Percentiles rank a stretch among this genome's conserved stretches.
Conservation (phyloP, 2,113 vertebrate genomes). For the Tupaia chinensis region DNA sequence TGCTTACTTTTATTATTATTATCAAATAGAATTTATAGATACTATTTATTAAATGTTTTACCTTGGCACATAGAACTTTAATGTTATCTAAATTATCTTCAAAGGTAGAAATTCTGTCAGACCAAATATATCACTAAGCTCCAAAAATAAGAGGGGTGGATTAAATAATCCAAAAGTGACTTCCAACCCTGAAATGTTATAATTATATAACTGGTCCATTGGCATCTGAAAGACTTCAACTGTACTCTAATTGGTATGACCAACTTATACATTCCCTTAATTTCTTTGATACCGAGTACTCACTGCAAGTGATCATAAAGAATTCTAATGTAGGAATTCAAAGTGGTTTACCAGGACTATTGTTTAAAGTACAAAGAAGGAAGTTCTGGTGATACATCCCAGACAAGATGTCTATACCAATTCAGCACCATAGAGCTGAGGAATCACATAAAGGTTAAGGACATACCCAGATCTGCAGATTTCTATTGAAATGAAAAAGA, state of each 20-base stretch:
- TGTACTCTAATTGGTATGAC: neutral
- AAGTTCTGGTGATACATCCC: neutral
- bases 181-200: neutral
- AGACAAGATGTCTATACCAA: neutral
- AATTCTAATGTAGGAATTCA: neutral
- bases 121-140: neutral
- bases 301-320: neutral
- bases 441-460: neutral
- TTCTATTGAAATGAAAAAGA: neutral
- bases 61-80: neutral
- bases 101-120: conserved; percentile 24
- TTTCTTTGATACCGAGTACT: neutral
- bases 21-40: neutral
- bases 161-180: conserved; percentile 31
- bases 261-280: neutral
- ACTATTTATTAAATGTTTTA: neutral
- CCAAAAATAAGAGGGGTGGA: neutral
- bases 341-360: neutral
- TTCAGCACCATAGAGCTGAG: neutral
- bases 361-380: neutral
- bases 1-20: neutral
- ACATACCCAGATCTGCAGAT: neutral
- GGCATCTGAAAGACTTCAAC: neutral
- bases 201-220: neutral
- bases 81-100: conserved; percentile 23